Conservation (phyloP, 2,113 vertebrate genomes). For the Petroica traversi region DNA sequence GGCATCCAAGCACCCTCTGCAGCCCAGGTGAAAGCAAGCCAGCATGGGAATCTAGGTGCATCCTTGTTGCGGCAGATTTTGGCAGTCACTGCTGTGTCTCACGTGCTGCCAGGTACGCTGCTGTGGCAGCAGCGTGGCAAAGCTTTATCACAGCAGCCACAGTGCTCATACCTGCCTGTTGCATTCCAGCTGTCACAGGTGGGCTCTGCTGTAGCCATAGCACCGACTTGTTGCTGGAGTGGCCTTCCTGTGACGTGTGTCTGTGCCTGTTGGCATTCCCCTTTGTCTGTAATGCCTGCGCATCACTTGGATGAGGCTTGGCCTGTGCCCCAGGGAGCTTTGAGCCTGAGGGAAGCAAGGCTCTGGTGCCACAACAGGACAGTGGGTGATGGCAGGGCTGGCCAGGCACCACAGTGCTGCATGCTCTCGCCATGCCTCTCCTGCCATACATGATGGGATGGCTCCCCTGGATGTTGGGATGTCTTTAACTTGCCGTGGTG, state of each 20-base stretch:
- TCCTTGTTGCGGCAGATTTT: conserved; percentile 27
- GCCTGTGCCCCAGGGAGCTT: rapidly evolving
- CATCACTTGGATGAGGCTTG: background rate
- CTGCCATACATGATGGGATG: background rate
- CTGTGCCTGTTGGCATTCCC: background rate
- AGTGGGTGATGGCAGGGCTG: background rate
- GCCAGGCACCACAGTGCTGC: rapidly evolving
- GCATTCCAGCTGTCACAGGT: background rate
- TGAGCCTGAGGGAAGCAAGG: background rate
- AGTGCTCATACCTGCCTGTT: rapidly evolving
- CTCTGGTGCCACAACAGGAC: background rate
- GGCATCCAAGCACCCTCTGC: background rate
- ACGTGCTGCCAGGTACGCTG: background rate
- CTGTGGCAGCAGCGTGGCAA: background rate
- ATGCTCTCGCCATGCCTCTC: rapidly evolving
- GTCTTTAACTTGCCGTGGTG: background rate
- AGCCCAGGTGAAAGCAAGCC: background rate
- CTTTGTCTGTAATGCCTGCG: background rate
- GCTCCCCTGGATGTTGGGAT: rapidly evolving
- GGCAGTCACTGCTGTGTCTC: background rate
- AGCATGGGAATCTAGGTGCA: background rate
- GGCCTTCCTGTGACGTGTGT: rapidly evolving
- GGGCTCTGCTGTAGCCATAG: rapidly evolving
- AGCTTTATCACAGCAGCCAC: rapidly evolving
- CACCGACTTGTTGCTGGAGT: background rate